A percentile compares a stretch with the other conserved stretches of the same genome.
Conservation (phyloP, 2,113 vertebrate genomes). For the Pungitius pungitius region DNA sequence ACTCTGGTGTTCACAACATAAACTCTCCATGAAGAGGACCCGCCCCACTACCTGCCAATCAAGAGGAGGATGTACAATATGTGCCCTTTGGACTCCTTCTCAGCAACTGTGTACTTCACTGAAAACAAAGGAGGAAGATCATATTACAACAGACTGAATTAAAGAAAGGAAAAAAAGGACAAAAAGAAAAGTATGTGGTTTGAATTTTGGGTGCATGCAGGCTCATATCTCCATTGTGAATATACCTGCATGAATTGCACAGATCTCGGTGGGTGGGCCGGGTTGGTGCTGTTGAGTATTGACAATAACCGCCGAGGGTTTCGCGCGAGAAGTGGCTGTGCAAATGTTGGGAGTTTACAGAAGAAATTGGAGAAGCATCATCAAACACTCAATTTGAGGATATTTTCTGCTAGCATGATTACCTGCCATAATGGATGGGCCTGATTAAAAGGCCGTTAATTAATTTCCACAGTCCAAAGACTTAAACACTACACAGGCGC, state of each 20-base stretch:
- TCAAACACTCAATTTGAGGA: conserved; percentile 75
- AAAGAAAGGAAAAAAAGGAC: conserved; percentile 19
- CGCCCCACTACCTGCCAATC: conserved; percentile 65
- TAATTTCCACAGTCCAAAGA: conserved; percentile 59
- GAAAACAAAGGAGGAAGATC: conserved; percentile 69
- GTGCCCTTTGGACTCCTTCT: conserved; percentile 51
- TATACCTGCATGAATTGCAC: conserved; percentile 62
- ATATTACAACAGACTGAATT: conserved; percentile 58
- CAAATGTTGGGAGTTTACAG: conserved; percentile 67
- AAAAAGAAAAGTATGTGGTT: conserved; percentile 43
- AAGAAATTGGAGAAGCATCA: conserved; percentile 72
- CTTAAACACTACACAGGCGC: conserved; percentile 14
- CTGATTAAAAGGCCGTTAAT: conserved; percentile 67
- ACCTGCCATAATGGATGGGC: conserved; percentile 65
- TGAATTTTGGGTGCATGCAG: conserved; percentile 62
- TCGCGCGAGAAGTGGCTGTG: conserved; percentile 56
- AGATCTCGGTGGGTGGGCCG: conserved; percentile 54
- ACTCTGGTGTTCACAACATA: conserved; percentile 46
- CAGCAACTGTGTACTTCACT: conserved; percentile 72
- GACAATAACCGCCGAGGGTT: conserved; percentile 65
- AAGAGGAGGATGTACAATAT: conserved; percentile 70
- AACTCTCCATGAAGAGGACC: conserved; percentile 51
- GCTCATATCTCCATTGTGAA: conserved; percentile 38
- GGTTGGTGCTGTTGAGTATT: conserved; percentile 62
- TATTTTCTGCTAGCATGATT: conserved; percentile 60